A percentile compares a stretch with the other conserved stretches of the same genome.
phyloP scores from a whole-genome alignment of 2,113 vertebrate species.

The Trichomycterus rosablanca region DNA sequence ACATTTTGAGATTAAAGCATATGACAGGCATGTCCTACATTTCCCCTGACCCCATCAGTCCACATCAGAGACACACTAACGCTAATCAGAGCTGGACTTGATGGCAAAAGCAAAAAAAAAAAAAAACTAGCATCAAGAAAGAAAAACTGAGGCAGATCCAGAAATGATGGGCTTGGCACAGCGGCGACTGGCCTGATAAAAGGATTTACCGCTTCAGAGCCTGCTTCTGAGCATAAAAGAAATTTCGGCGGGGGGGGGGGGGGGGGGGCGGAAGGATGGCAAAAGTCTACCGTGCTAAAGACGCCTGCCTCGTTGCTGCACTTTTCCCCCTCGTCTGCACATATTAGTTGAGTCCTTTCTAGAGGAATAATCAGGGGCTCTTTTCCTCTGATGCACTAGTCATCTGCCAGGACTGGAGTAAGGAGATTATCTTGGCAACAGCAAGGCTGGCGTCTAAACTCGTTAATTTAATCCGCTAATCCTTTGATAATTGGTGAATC shows the following conservation, averaged over 20 bases:
- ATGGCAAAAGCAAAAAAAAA: constrained; percentile 1
- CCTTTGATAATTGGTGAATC: constrained; percentile 58
- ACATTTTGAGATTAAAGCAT: constrained; percentile 10
- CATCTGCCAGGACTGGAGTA: constrained; percentile 57
- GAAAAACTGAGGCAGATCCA: constrained; percentile 34
- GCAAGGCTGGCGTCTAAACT: constrained; percentile 63
- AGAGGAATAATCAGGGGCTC: constrained; percentile 53
- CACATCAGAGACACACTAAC: constrained; percentile 20
- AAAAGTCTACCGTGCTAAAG: too few species aligned
- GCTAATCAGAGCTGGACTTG: constrained; percentile 32
- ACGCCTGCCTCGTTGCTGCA: constrained; percentile 14
- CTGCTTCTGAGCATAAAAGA: constrained; percentile 38
- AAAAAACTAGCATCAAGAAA: too few species aligned
- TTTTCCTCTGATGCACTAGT: constrained; percentile 52
- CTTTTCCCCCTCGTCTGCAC: constrained; percentile 12
- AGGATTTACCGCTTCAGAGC: constrained; percentile 51
- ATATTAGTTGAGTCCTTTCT: constrained; percentile 37
- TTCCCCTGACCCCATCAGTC: constrained; percentile 61
- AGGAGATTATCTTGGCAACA: constrained; percentile 63
- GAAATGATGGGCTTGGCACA: constrained; percentile 30
- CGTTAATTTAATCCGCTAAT: constrained; percentile 62
- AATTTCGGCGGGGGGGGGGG: constrained; percentile 29
- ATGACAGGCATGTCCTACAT: constrained; percentile 53
- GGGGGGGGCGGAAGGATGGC: neutral
- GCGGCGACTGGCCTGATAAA: constrained; percentile 49